Conservation (phyloP, 1,140 invertebrate species). For the Drosophila takahashii region DNA sequence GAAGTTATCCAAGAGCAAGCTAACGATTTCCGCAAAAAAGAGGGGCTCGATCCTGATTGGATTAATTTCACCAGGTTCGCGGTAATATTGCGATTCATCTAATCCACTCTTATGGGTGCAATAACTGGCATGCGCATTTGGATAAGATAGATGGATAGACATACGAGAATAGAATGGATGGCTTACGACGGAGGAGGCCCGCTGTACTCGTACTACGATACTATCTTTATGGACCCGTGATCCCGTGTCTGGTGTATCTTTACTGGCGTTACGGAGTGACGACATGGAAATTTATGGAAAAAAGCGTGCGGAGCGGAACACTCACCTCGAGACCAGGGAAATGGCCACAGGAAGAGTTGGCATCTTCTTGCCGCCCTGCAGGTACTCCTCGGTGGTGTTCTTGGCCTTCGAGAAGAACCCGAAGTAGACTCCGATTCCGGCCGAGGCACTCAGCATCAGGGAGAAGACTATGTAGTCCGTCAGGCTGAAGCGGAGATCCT, state of each 20-base stretch:
- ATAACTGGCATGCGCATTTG: slow-evolving; percentile 19
- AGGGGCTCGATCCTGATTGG: slow-evolving; percentile 30
- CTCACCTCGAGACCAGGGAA: slow-evolving; percentile 88
- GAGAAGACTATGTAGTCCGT: slow-evolving; percentile 87
- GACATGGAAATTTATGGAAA: slow-evolving; percentile 28
- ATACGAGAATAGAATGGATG: slow-evolving; percentile 18
- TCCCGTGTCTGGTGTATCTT: neutral
- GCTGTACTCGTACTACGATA: slow-evolving; percentile 17
- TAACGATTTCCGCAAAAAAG: slow-evolving; percentile 18
- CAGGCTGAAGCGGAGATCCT: slow-evolving; percentile 82
- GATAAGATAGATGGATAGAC: slow-evolving; percentile 35
- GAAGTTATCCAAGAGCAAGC: neutral
- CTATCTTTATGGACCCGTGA: slow-evolving; percentile 14
- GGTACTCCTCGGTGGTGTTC: slow-evolving; percentile 86
- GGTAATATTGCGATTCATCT: slow-evolving; percentile 19
- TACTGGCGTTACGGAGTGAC: slow-evolving; percentile 5
- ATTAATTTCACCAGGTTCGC: slow-evolving; percentile 24
- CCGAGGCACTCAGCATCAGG: slow-evolving; percentile 87
- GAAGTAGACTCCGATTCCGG: slow-evolving; percentile 89
- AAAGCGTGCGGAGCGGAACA: slow-evolving; percentile 18
- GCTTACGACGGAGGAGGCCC: neutral
- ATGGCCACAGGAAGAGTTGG: slow-evolving; percentile 88
- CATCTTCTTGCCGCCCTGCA: slow-evolving; percentile 88
- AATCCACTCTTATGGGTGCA: slow-evolving; percentile 18
- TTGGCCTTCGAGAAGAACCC: slow-evolving; percentile 85